A percentile compares a stretch with the other conserved stretches of the same genome.
These are phyloP conservation scores for Hydriomena furcata DNA, from an alignment of 2,888 invertebrate genomes.

Conservation along the genomic window DNA sequence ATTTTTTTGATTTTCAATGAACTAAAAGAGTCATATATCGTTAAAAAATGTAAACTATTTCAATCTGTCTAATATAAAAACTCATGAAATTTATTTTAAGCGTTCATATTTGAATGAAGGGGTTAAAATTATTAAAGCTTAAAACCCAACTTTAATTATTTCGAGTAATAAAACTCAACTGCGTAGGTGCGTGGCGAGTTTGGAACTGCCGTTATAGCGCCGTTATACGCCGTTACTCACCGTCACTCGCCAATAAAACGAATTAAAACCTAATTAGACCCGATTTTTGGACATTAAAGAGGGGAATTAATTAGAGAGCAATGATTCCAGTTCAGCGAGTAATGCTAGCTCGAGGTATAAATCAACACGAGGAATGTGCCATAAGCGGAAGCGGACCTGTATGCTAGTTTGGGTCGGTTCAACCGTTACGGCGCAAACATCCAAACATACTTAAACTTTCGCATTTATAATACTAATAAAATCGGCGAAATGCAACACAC, in stretches of 20 bases:
- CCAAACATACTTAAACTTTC: no score
- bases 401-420: no score
- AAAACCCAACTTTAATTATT: conserved; percentile 37
- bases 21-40: no score
- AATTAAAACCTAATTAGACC: conserved; percentile 83
- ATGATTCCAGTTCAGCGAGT: conserved; percentile 78
- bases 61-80: neutral
- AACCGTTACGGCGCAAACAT: no score
- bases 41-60: no score
- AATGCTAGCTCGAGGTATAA: conserved; percentile 64
- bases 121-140: conserved; percentile 20
- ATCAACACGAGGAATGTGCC: conserved; percentile 46
- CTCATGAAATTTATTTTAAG: conserved; percentile 4
- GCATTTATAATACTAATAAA: no score
- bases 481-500: no score
- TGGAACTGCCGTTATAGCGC: conserved; percentile 43
- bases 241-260: conserved; percentile 79
- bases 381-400: conserved; percentile 30
- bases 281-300: conserved; percentile 83
- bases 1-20: no score
- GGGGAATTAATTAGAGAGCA: conserved; percentile 81
- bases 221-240: conserved; percentile 51
- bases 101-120: conserved; percentile 15
- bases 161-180: conserved; percentile 38
- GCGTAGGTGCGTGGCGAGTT: conserved; percentile 39